These are phyloP conservation scores for Dipodomys stephensi DNA, from an alignment of 2,113 vertebrate genomes.

Conservation along the genomic window DNA sequence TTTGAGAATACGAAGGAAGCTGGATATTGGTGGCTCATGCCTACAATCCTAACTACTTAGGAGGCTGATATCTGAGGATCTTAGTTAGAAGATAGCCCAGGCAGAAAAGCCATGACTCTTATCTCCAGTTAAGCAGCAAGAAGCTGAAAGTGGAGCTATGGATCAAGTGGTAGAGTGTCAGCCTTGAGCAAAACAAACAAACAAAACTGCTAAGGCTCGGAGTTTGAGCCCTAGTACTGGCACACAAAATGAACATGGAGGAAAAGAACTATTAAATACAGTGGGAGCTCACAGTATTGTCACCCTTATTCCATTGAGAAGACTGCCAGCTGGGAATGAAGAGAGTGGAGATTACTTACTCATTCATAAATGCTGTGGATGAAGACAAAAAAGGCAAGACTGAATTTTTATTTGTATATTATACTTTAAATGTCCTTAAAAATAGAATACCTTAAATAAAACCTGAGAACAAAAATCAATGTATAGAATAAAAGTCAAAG, in stretches of 20 bases:
- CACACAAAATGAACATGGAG: neutral
- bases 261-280: neutral
- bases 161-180: no score
- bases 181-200: no score
- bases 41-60: no score
- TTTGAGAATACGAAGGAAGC: neutral
- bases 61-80: no score
- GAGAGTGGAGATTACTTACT: neutral
- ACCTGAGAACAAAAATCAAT: neutral
- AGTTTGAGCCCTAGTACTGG: no score
- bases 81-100: no score
- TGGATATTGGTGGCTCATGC: no score
- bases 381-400: constrained; percentile 38
- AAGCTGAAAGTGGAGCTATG: no score
- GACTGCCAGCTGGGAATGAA: neutral
- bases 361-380: neutral
- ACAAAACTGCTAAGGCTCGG: no score
- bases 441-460: neutral
- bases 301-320: neutral
- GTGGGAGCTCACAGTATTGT: neutral
- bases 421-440: neutral
- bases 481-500: neutral
- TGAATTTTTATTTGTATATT: neutral
- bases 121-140: no score
- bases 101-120: no score